A percentile compares a stretch with the other conserved stretches of the same genome.
phyloP scores from a whole-genome alignment of 2,888 invertebrate genomes.

The Sinhomidia bicolor region DNA sequence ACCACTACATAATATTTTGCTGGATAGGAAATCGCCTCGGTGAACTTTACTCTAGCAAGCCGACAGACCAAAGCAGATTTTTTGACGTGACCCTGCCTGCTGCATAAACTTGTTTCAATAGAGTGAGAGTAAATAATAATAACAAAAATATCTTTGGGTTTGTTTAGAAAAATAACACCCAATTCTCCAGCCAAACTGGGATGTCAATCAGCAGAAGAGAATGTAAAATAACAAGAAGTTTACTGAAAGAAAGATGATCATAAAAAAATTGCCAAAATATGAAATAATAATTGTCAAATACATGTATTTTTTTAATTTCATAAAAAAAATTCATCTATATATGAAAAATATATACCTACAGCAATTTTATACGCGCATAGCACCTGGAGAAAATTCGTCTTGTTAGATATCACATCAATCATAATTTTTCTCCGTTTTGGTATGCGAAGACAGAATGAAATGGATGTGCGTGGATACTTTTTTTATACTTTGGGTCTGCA shows the following conservation, averaged over 20 bases:
- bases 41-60: slow-evolving; percentile 44
- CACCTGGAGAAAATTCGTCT: neutral
- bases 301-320: too few species aligned
- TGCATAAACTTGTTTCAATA: slow-evolving; percentile 45
- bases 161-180: slow-evolving; percentile 27
- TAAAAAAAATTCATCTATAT: too few species aligned
- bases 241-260: neutral
- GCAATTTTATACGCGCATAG: too few species aligned
- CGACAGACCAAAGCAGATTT: slow-evolving; percentile 44
- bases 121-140: slow-evolving; percentile 52
- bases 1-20: neutral
- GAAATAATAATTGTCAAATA: neutral
- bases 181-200: slow-evolving; percentile 16
- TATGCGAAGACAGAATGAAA: slow-evolving; percentile 9
- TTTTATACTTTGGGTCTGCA: neutral
- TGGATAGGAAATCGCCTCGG: slow-evolving; percentile 45
- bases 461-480: neutral
- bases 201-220: slow-evolving; percentile 25
- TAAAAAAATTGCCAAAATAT: neutral
- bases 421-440: slow-evolving; percentile 9
- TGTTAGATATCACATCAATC: slow-evolving; percentile 33
- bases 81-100: slow-evolving; percentile 58
- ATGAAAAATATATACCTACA: neutral
- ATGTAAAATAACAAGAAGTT: neutral
- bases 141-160: slow-evolving; percentile 20